These are phyloP conservation scores for Drepana arcuata DNA, from an alignment of 1,140 invertebrate species.

Conservation along the genomic window DNA sequence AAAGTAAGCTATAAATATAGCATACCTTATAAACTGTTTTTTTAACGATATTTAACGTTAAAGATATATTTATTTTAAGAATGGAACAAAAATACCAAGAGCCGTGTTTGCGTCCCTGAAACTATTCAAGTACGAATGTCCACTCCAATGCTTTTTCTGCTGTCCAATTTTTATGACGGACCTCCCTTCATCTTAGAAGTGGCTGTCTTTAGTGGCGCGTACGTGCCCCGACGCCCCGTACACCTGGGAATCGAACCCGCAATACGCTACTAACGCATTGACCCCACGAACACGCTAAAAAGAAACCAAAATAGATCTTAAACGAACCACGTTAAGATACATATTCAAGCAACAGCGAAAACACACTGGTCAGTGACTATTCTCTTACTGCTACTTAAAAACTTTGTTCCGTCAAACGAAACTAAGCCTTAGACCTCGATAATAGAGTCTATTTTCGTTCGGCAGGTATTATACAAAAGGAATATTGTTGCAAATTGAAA, in stretches of 20 bases:
- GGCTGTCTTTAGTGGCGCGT: slow-evolving; percentile 58
- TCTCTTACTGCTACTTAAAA: too few relatives aligned
- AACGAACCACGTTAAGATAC: slow-evolving; percentile 6
- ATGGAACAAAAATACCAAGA: too few relatives aligned
- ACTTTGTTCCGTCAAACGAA: slow-evolving; percentile 16
- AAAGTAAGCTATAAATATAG: too few relatives aligned
- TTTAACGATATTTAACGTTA: too few relatives aligned
- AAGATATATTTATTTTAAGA: too few relatives aligned
- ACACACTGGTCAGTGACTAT: slow-evolving; percentile 48
- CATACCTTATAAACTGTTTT: too few relatives aligned
- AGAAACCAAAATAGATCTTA: slow-evolving; percentile 19
- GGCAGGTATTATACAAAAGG: slow-evolving; percentile 18
- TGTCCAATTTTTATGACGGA: slow-evolving; percentile 66
- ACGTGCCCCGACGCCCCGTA: slow-evolving; percentile 50
- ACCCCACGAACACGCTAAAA: slow-evolving; percentile 30
- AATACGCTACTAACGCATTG: slow-evolving; percentile 56
- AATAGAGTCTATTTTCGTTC: slow-evolving; percentile 3
- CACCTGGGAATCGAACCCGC: slow-evolving; percentile 68
- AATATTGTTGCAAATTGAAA: slow-evolving; percentile 60
- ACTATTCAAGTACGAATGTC: not conserved
- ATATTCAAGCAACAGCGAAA: slow-evolving; percentile 12
- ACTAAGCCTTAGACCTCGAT: slow-evolving; percentile 14
- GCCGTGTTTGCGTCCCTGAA: too few relatives aligned
- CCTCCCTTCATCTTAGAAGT: slow-evolving; percentile 63
- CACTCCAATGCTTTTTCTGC: slow-evolving; percentile 30